Evolutionary conservation across 1,140 invertebrate genomes (phyloP).

Genomic region (Drosophila takahashii): DNA sequence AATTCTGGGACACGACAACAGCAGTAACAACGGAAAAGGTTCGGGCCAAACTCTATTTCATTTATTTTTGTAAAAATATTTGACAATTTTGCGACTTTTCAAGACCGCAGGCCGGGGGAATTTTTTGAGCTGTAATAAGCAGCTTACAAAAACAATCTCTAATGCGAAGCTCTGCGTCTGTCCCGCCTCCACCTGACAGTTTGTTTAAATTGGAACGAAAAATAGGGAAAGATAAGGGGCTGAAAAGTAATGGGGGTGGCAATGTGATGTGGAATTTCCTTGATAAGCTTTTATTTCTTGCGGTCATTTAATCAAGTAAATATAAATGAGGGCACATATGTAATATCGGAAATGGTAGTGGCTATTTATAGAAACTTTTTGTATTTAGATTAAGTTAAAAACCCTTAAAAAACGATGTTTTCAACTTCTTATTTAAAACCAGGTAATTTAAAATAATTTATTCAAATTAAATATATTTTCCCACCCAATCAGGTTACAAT

Average conservation of each 20-base stretch:
- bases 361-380: not conserved
- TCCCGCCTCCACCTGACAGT: constrained; percentile 21
- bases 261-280: constrained; percentile 31
- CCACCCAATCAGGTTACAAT: too few relatives aligned
- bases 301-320: constrained; percentile 49
- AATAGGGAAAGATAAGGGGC: constrained; percentile 8
- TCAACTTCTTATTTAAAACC: too few relatives aligned
- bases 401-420: not conserved
- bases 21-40: constrained; percentile 6
- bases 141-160: constrained; percentile 54
- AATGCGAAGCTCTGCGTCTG: constrained; percentile 21
- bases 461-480: too few relatives aligned
- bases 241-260: not conserved
- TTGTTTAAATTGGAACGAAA: constrained; percentile 27
- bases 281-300: constrained; percentile 42
- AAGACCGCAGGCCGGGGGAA: constrained; percentile 20
- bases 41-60: constrained; percentile 30
- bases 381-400: not conserved
- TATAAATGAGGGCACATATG: constrained; percentile 4
- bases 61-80: constrained; percentile 52
- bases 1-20: constrained; percentile 27
- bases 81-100: constrained; percentile 45
- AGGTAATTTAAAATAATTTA: too few relatives aligned
- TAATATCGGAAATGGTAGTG: not conserved
- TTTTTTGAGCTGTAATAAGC: constrained; percentile 60